Evolutionary conservation across 1,140 invertebrate genomes (phyloP).

Genomic region (Danaus melanippus): DNA sequence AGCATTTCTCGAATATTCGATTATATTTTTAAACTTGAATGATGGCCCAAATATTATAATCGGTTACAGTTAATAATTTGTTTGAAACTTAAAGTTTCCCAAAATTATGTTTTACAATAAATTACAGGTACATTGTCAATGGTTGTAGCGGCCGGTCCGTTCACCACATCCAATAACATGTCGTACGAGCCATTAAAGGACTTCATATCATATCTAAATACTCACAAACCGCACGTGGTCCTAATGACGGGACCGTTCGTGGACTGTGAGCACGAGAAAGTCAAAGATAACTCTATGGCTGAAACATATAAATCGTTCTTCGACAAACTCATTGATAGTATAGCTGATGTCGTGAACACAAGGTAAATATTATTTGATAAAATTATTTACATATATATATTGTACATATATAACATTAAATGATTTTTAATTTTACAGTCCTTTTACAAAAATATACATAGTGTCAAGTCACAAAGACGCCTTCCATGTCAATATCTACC

Average conservation of each 20-base stretch:
- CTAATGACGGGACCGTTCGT: slow-evolving; percentile 89
- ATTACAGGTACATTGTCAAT: slow-evolving; percentile 76
- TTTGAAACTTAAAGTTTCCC: too few relatives aligned
- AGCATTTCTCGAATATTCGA: too few relatives aligned
- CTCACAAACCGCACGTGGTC: slow-evolving; percentile 83
- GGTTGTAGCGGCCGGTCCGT: slow-evolving; percentile 87
- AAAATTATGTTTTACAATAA: slow-evolving; percentile 1
- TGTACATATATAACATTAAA: slow-evolving; percentile 4
- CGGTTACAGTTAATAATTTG: too few relatives aligned
- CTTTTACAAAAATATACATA: slow-evolving; percentile 79
- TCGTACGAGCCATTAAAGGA: slow-evolving; percentile 87
- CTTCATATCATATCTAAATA: slow-evolving; percentile 78
- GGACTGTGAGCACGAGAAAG: slow-evolving; percentile 77
- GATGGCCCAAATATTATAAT: too few relatives aligned
- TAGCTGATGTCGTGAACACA: slow-evolving; percentile 39
- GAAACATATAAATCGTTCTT: slow-evolving; percentile 82
- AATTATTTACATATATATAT: neutral
- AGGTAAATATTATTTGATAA: slow-evolving; percentile 31
- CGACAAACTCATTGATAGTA: slow-evolving; percentile 75
- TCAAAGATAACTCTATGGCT: slow-evolving; percentile 73
- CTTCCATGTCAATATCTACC: slow-evolving; percentile 84
- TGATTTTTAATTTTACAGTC: slow-evolving; percentile 67
- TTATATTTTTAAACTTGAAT: too few relatives aligned
- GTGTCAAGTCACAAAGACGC: slow-evolving; percentile 84
- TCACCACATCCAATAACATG: slow-evolving; percentile 82